Base-by-base conservation (phyloP, 1,140 invertebrate genomes). In the Eulimnadia texana region DNA sequence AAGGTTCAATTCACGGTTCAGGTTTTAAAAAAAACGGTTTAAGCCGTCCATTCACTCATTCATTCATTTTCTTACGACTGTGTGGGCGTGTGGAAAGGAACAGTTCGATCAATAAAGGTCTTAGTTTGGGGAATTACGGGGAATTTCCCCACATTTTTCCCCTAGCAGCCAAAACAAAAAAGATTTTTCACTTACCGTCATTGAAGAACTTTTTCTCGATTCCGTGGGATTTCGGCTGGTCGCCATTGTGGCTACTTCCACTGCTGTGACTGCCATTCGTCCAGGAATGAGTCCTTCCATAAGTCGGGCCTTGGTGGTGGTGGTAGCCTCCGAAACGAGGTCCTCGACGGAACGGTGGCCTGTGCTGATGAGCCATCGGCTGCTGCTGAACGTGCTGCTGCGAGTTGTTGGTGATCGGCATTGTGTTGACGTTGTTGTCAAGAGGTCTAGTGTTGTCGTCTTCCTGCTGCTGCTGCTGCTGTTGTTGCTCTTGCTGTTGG, bases 121-220 rank as follows among this genome's bases (percentile, higher is more conserved):
- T n/a, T n/a, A n/a, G n/a, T n/a, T n/a, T n/a, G n/a, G n/a, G n/a
- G n/a, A n/a, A n/a, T n/a, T n/a, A n/a, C n/a, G n/a, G n/a, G n/a
- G n/a, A n/a, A n/a, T n/a, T n/a, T n/a, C n/a, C n/a, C n/a, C n/a
- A n/a, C n/a, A n/a, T n/a, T n/a, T n/a, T n/a, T n/a, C n/a, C 16
- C 6, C 16, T 42, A 16, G 33, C 33, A 9, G 16, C 6, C 29
- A 28, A 19, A 27, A 22, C 2, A 9, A 33, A 13, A 33, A 47
- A 28, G 10, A 42, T 33, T 11, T n/a, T 1, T 10, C 1, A 42
- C 60, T 61, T 50, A 61, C 60, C 60, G 27, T 61, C 60, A 33
- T 61, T 61, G n/a, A 61, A 61, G 27, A 61, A 53, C 29, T 61
- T 61, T 47, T 61, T 61, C 51, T 61, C 60, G 50, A 61, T 54